Base-by-base conservation (phyloP, 1,140 invertebrate species). In the Brachionus asplanchnoidis region DNA sequence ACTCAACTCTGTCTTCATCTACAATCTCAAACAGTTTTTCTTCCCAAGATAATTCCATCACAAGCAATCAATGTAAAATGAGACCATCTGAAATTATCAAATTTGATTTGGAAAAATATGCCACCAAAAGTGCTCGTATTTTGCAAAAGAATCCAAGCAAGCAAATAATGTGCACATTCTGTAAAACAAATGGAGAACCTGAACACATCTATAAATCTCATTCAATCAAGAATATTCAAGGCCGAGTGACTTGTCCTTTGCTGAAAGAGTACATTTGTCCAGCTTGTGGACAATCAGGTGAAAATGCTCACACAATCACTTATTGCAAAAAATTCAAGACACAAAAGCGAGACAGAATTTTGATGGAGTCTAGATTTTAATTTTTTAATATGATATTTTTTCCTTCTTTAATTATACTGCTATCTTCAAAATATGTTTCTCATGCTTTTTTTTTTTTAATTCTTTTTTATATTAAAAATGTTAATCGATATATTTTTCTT, bases 111-210 rank as follows among this genome's bases (percentile, higher is more conserved):
- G 5, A 3, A 65, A 65, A 65, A 28, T 65, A 65, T 20, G 17
- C 26, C 3, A 20, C 26, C 56, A 65, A 65, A 65, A 65, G 56
- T 65, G 17, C 56, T 65, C 56, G 56, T 26, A 65, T 65, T 11
- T 28, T 65, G 17, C 8, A 65, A 20, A 65, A 65, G 26, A 65
- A 65, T 65, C 56, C 56, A 11, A 65, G 9, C 26, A 70, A 73
- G n/a, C 44, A 32, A 32, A 60, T 65, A 50, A 53, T 87, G 8
- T 94, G 94, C 87, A 92, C 91, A 6, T 94, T 94, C 87, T 95
- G 93, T 86, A 92, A 92, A 86, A 94, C 93, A 85, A 94, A 94
- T 86, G 92, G 93, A 0, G 92, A 93, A 86, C 88, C 91, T 1
- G 88, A 90, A 1, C 86, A 87, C 4, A 92, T 92, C 87, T 94